These are phyloP conservation scores for Abscondita cerata DNA, from an alignment of 2,888 invertebrate genomes.

Conservation along the genomic window DNA sequence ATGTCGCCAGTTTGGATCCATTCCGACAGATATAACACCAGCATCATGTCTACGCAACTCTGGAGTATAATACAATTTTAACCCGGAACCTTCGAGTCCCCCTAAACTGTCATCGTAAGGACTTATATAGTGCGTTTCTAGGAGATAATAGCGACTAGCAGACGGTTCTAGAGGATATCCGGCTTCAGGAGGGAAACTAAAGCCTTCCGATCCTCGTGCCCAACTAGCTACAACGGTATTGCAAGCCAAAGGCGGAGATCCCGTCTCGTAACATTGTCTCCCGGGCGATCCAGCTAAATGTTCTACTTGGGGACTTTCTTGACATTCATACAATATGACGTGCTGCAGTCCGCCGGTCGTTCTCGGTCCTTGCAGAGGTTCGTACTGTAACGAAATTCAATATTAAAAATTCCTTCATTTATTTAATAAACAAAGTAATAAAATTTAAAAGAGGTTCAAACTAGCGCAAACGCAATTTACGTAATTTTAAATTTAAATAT, in stretches of 20 bases:
- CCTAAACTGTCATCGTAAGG: slow-evolving; percentile 58
- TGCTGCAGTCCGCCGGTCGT: slow-evolving; percentile 72
- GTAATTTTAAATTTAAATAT: slow-evolving; percentile 51
- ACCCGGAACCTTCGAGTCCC: slow-evolving; percentile 70
- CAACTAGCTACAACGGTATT: slow-evolving; percentile 74
- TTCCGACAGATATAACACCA: slow-evolving; percentile 71
- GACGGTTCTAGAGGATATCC: slow-evolving; percentile 73
- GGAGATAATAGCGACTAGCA: slow-evolving; percentile 66
- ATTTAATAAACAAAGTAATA: no score
- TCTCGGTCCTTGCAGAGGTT: slow-evolving; percentile 68
- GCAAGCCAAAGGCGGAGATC: slow-evolving; percentile 67
- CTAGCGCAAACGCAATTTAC: slow-evolving; percentile 32
- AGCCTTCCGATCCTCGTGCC: slow-evolving; percentile 74
- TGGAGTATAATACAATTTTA: slow-evolving; percentile 71
- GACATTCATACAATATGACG: slow-evolving; percentile 75
- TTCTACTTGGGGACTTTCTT: slow-evolving; percentile 65
- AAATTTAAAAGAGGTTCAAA: slow-evolving; percentile 7
- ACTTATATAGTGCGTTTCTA: slow-evolving; percentile 77
- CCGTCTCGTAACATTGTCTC: slow-evolving; percentile 65
- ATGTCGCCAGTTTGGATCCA: slow-evolving; percentile 75
- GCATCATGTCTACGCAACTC: slow-evolving; percentile 71
- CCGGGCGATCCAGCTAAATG: slow-evolving; percentile 65
- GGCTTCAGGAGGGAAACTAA: slow-evolving; percentile 72
- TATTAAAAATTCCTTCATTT: slow-evolving; percentile 15
- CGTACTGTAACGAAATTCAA: slow-evolving; percentile 62